These are phyloP conservation scores for fruit fly (Drosophila melanogaster) DNA, from an alignment of 1,140 invertebrate species.

Conservation along the genomic window DNA sequence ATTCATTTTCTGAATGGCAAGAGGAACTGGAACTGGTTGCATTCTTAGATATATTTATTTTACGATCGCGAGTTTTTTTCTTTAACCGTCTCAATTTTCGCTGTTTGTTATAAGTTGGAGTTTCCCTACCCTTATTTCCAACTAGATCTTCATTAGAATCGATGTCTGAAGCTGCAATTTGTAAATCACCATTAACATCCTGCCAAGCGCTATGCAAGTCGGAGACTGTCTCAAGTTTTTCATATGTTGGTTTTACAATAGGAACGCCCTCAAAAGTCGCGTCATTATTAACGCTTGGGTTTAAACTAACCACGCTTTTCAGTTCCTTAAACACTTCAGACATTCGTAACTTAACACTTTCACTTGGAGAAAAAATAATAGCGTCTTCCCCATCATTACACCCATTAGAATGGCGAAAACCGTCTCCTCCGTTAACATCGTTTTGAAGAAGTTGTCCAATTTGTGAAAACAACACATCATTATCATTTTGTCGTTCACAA, in stretches of 20 bases:
- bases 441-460: slow-evolving; percentile 63
- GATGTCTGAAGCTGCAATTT: slow-evolving; percentile 15
- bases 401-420: neutral
- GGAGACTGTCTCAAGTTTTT: slow-evolving; percentile 61
- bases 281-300: slow-evolving; percentile 21
- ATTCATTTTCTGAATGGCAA: slow-evolving; percentile 67
- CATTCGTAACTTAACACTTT: slow-evolving; percentile 91
- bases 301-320: slow-evolving; percentile 87
- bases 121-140: neutral
- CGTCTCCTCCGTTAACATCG: slow-evolving; percentile 9
- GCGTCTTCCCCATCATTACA: neutral
- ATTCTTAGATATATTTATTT: neutral
- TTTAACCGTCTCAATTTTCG: slow-evolving; percentile 29
- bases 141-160: slow-evolving; percentile 18
- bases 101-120: neutral
- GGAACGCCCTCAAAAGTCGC: neutral
- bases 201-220: slow-evolving; percentile 84
- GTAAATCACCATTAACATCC: slow-evolving; percentile 64
- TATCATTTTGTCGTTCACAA: slow-evolving; percentile 83
- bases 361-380: slow-evolving; percentile 86
- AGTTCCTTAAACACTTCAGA: slow-evolving; percentile 90
- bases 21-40: slow-evolving; percentile 63
- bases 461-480: slow-evolving; percentile 83
- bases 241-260: slow-evolving; percentile 20
- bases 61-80: slow-evolving; percentile 31